Evolutionary conservation across 2,888 invertebrate genomes (phyloP).

Genomic region (Auanema freiburgensis): DNA sequence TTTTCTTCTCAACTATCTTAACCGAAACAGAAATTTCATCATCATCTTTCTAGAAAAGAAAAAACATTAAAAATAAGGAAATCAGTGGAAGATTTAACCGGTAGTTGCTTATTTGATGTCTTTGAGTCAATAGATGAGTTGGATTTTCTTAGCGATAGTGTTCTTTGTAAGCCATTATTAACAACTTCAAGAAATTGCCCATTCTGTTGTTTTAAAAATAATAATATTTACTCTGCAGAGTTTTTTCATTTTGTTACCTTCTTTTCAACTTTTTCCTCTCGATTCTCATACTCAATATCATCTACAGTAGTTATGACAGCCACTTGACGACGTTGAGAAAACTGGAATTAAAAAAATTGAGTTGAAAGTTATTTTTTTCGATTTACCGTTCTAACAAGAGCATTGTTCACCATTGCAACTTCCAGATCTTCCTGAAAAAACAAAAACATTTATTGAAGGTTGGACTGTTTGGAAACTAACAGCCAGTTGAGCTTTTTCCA

Average conservation of each 20-base stretch:
- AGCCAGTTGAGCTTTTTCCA: conserved; percentile 39
- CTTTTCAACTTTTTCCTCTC: conserved; percentile 14
- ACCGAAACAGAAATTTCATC: conserved; percentile 41
- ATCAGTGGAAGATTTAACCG: background rate
- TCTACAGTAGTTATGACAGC: conserved; percentile 51
- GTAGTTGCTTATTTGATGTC: conserved; percentile 1
- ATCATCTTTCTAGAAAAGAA: conserved; percentile 12
- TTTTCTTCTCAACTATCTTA: conserved; percentile 52
- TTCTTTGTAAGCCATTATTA: conserved; percentile 20
- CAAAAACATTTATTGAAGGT: background rate
- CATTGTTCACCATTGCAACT: conserved; percentile 52
- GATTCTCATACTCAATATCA: conserved; percentile 39
- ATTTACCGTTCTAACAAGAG: conserved; percentile 51
- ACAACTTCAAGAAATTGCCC: conserved; percentile 29
- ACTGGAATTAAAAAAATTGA: conserved; percentile 30
- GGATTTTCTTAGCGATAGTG: conserved; percentile 5
- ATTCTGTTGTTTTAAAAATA: conserved; percentile 7
- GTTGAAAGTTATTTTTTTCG: too few species aligned
- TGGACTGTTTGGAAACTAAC: background rate
- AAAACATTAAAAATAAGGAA: too few species aligned
- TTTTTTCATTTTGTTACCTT: background rate
- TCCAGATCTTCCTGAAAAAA: conserved; percentile 53
- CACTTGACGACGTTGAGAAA: conserved; percentile 52
- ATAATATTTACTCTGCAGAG: conserved; percentile 1
- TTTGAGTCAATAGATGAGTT: background rate